Base-by-base conservation (phyloP, 2,113 vertebrate species). In the Planiliza haematocheilus region DNA sequence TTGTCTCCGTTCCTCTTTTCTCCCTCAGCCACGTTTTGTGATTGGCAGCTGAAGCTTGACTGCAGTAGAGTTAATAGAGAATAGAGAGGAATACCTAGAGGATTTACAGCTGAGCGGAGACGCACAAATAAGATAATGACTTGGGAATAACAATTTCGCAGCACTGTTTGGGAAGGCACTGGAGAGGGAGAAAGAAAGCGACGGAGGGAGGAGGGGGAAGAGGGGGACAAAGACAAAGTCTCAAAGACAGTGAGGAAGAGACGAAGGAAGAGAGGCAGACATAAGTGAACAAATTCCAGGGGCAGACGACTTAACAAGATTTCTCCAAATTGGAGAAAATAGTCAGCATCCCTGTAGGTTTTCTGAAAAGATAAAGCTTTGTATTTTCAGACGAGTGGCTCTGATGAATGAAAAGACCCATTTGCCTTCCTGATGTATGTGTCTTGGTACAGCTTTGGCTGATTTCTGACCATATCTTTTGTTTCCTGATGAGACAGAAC, bases 81-180 rank as follows among this genome's bases (percentile, higher is more conserved):
- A 89, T 79, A 88, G 81, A 87, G 83, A 84, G 90, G 77, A 91
- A 87, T 92, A 91, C 90, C 88, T 89, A 37, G 86, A 88, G 91
- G 87, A 93, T 91, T 91, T 91, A 86, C 90, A 91, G 88, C 88
- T 84, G 90, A 87, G 81, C 87, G 88, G 90, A 93, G 89, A 89
- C 86, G 70, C 85, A 91, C 89, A 91, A 92, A 94, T 92, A 92
- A 89, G 93, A 91, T 92, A 90, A 93, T 92, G 88, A 88, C 88
- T 89, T 86, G 90, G 90, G 91, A 93, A 91, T 91, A 93, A 91
- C 90, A 90, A 90, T 91, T 89, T 79, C 16, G 58, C 81, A 21
- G 74, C 83, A 68, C 82, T 39, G 58, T 87, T 85, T 84, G 74
- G 78, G 69, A 84, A 84, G 70, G 68, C 70, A 50, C 14, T 56